A percentile compares a stretch with the other conserved stretches of the same genome.
Conservation (phyloP, 2,797 vertebrate genomes). For the Melanogrammus aeglefinus region DNA sequence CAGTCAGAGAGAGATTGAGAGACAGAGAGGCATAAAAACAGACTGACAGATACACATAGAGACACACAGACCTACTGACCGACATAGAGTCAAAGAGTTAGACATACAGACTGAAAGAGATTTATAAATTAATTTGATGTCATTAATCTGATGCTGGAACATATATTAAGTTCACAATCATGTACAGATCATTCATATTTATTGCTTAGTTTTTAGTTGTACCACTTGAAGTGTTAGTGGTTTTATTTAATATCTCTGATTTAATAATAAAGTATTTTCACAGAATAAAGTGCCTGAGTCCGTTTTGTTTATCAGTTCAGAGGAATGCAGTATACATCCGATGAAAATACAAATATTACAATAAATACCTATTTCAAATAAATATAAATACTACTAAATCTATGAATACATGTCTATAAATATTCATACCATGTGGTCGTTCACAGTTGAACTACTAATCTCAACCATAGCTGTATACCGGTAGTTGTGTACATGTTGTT, state of each 20-base stretch:
- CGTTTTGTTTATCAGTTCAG: background rate
- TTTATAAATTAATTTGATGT: background rate
- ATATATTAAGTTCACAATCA: background rate
- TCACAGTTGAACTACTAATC: background rate
- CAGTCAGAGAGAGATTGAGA: background rate
- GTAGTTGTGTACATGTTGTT: background rate
- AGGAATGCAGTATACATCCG: too few species aligned
- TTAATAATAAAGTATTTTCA: background rate
- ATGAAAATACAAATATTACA: background rate
- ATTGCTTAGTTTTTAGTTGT: background rate
- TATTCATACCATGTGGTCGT: background rate
- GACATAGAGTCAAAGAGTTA: background rate
- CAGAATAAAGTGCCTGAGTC: background rate
- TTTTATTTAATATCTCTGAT: background rate
- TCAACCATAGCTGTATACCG: background rate
- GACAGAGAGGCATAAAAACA: background rate
- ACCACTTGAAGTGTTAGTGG: background rate
- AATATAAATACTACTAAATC: background rate
- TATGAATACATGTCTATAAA: background rate
- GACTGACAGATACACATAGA: background rate
- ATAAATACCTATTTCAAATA: conserved; percentile 2
- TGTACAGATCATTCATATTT: background rate
- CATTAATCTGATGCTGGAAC: too few species aligned
- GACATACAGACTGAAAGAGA: background rate
- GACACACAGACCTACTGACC: too few species aligned